Percentiles rank a stretch among this genome's conserved stretches.
Evolutionary conservation across 2,113 vertebrate species (phyloP).

Genomic region (Myanophis thanlyinensis): DNA sequence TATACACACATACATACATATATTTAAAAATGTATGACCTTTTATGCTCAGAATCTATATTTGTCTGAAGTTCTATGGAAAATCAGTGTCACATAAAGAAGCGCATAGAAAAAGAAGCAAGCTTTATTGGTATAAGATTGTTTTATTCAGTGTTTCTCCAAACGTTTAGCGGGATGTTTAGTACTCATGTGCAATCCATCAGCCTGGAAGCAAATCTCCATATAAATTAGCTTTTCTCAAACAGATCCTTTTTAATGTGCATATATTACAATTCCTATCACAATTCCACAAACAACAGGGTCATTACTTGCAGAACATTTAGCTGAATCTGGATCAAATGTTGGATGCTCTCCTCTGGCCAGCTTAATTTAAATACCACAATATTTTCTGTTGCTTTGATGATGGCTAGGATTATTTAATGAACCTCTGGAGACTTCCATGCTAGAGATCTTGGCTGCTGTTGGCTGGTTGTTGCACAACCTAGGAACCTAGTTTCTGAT

Average conservation of each 20-base stretch:
- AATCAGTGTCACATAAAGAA: background rate
- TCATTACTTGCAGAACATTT: background rate
- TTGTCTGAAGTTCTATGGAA: conserved; percentile 1
- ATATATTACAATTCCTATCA: background rate
- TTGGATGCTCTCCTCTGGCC: background rate
- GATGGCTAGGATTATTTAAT: background rate
- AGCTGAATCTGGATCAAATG: background rate
- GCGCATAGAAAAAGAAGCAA: background rate
- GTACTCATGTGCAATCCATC: background rate
- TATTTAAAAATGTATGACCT: conserved; percentile 11
- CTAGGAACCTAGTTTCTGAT: background rate
- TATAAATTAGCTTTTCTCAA: background rate
- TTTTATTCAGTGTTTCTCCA: background rate
- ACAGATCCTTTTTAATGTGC: background rate
- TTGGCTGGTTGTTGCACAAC: background rate
- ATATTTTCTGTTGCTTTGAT: background rate
- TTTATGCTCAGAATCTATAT: conserved; percentile 14
- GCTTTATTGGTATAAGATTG: background rate
- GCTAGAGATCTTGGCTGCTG: background rate
- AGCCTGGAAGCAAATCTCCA: background rate
- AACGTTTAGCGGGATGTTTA: background rate
- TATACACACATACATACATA: background rate
- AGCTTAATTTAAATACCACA: background rate
- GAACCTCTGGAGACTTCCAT: background rate
- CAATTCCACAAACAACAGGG: background rate